Percentiles rank a stretch among this genome's conserved stretches.
These are phyloP conservation scores for Lepidochrysops patricia DNA, from an alignment of 2,888 invertebrate species.

Conservation along the genomic window DNA sequence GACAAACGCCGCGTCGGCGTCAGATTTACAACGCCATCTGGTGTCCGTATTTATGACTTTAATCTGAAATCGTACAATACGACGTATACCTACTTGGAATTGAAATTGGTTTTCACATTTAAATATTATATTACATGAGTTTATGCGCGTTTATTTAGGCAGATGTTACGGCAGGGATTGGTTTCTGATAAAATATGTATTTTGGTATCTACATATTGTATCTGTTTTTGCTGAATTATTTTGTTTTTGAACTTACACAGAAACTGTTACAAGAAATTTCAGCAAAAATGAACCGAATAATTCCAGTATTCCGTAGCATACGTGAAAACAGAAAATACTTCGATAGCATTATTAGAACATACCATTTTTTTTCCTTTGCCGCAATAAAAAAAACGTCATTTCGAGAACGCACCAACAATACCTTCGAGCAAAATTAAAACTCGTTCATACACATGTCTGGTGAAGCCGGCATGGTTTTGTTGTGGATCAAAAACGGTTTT, in stretches of 20 bases:
- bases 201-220: too few relatives aligned
- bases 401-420: background rate
- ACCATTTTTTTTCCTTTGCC: background rate
- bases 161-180: too few relatives aligned
- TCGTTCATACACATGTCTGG: constrained; percentile 6
- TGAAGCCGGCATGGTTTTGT: constrained; percentile 4
- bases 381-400: background rate
- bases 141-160: too few relatives aligned
- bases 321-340: background rate
- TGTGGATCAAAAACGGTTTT: constrained; percentile 7
- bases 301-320: background rate
- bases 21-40: constrained; percentile 69
- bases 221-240: too few relatives aligned
- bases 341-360: background rate
- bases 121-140: background rate
- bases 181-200: too few relatives aligned
- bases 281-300: background rate
- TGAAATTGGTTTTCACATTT: constrained; percentile 4
- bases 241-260: too few relatives aligned
- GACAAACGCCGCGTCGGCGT: constrained; percentile 67
- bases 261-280: too few relatives aligned
- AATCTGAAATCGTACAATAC: constrained; percentile 41
- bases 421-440: constrained; percentile 7
- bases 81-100: constrained; percentile 14
- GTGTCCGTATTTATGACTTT: constrained; percentile 68